Conservation (phyloP, 2,797 vertebrate genomes). For the Amblyopsis hoosieri region DNA sequence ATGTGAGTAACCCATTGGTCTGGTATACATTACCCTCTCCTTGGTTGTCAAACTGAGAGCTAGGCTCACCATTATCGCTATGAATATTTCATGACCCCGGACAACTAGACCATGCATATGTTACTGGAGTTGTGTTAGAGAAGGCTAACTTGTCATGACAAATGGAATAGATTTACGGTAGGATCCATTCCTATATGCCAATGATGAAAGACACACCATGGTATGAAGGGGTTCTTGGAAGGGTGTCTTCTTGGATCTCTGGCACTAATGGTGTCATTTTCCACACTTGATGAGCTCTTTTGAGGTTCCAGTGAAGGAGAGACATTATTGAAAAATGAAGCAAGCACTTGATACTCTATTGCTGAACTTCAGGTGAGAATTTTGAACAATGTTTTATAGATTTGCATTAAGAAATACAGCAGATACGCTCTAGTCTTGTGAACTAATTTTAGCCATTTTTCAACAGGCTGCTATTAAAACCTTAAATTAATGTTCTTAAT, state of each 20-base stretch:
- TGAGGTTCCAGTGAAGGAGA: slow-evolving; percentile 29
- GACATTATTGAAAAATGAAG: slow-evolving; percentile 40
- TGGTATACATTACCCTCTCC: slow-evolving; percentile 61
- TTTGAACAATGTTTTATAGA: background rate
- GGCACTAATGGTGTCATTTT: slow-evolving; percentile 23
- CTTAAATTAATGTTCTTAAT: background rate
- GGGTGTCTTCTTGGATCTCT: slow-evolving; percentile 11
- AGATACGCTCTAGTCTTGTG: background rate
- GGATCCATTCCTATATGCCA: slow-evolving; percentile 6
- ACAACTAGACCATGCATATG: slow-evolving; percentile 50
- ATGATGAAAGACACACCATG: slow-evolving; percentile 35
- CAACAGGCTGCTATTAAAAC: background rate
- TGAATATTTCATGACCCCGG: slow-evolving; percentile 75
- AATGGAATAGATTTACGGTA: slow-evolving; percentile 22
- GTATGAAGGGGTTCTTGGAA: background rate
- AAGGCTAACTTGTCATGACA: slow-evolving; percentile 5
- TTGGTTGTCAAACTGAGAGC: slow-evolving; percentile 73
- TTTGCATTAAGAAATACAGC: background rate
- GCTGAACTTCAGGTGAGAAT: slow-evolving; percentile 56
- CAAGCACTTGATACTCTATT: slow-evolving; percentile 8
- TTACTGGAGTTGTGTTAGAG: slow-evolving; percentile 59
- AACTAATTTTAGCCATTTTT: background rate
- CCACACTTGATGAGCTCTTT: slow-evolving; percentile 1
- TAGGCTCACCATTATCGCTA: slow-evolving; percentile 65
- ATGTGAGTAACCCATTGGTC: slow-evolving; percentile 29